Conservation (phyloP, 2,888 invertebrate genomes). For the Coelinius sp. region DNA sequence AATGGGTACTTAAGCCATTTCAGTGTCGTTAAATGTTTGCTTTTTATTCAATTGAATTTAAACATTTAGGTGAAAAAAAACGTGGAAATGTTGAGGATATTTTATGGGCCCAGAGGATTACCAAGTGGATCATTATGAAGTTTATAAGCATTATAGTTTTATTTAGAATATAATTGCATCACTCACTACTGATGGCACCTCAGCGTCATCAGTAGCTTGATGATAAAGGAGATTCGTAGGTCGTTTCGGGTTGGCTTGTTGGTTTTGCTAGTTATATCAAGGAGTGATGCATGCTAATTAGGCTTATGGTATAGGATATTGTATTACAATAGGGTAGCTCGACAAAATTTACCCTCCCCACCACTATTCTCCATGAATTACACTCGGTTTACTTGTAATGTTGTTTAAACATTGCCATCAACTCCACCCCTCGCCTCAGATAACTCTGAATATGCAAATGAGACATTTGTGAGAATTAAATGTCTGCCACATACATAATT, state of each 20-base stretch:
- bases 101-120: not conserved
- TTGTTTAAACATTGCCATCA: constrained; percentile 11
- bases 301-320: constrained; percentile 20
- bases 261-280: constrained; percentile 18
- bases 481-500: not conserved
- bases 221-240: not conserved
- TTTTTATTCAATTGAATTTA: not conserved
- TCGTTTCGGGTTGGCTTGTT: constrained; percentile 17
- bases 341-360: constrained; percentile 9
- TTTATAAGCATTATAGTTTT: not conserved
- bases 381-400: constrained; percentile 22
- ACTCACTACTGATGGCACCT: not conserved
- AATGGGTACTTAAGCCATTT: not conserved
- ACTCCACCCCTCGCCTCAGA: not conserved
- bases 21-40: not conserved
- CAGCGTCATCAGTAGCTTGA: constrained; percentile 8
- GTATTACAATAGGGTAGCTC: constrained; percentile 22
- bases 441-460: constrained; percentile 19
- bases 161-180: too few relatives aligned
- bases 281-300: constrained; percentile 26
- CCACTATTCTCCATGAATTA: constrained; percentile 16
- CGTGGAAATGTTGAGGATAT: not conserved
- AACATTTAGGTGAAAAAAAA: not conserved
- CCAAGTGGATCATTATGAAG: not conserved
- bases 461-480: constrained; percentile 6